phyloP scores from a whole-genome alignment of 2,797 vertebrate species.

The Macroramphosus scolopax region DNA sequence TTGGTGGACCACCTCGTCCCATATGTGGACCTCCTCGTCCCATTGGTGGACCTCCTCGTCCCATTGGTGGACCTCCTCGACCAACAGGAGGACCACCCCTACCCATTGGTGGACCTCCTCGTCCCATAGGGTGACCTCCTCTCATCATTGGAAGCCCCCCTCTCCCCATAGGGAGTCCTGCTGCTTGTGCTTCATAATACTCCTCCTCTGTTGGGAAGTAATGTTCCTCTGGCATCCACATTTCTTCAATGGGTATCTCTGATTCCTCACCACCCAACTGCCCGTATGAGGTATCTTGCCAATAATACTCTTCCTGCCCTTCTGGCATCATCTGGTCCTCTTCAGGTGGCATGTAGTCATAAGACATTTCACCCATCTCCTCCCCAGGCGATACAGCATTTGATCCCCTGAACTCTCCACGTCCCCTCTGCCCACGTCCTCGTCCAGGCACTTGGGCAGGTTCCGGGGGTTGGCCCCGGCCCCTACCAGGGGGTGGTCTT shows the following conservation, averaged over 20 bases:
- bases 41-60: slow-evolving; percentile 57
- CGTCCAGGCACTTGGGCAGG: slow-evolving; percentile 45
- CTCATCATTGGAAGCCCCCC: slow-evolving; percentile 47
- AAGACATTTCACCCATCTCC: slow-evolving; percentile 71
- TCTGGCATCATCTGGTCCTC: slow-evolving; percentile 66
- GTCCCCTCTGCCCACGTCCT: slow-evolving; percentile 61
- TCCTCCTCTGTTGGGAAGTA: slow-evolving; percentile 73
- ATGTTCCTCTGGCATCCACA: slow-evolving; percentile 82
- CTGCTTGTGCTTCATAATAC: slow-evolving; percentile 78
- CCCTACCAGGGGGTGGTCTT: slow-evolving; percentile 52
- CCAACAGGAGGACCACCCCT: slow-evolving; percentile 25
- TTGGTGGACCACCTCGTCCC: slow-evolving; percentile 23
- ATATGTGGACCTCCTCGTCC: slow-evolving; percentile 61
- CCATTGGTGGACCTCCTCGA: slow-evolving; percentile 4
- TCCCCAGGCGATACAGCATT: slow-evolving; percentile 38
- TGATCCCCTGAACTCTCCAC: slow-evolving; percentile 46
- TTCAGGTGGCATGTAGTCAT: slow-evolving; percentile 70
- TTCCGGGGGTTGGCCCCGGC: slow-evolving; percentile 61
- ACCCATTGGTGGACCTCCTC: slow-evolving; percentile 20
- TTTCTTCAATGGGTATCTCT: slow-evolving; percentile 68
- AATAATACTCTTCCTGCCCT: slow-evolving; percentile 77
- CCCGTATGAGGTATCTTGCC: slow-evolving; percentile 78
- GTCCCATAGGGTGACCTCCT: slow-evolving; percentile 19
- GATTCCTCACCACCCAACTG: slow-evolving; percentile 74
- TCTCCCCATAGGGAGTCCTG: slow-evolving; percentile 68